Evolutionary conservation across 92 coral and sea anemone species (phyloP), one percentile per base, ranked within the genome.

Genomic region (Paramuricea clavata): DNA sequence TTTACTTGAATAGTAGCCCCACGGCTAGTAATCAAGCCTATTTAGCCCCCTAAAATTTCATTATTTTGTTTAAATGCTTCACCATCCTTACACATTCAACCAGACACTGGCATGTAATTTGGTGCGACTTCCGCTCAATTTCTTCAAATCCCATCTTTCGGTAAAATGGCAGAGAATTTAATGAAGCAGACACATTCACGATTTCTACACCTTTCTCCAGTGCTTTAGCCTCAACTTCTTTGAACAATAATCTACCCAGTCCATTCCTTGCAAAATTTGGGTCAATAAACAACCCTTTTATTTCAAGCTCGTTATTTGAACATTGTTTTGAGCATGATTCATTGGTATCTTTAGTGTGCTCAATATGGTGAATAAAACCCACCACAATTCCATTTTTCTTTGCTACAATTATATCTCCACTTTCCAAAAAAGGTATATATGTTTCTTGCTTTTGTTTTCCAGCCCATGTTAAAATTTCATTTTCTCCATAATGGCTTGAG

Each of bases 101-200:
- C 8, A 25, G 0, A 44, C 80, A 74, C 33, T 43, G 60, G 34
- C 80, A 74, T n/a, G 32, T 43, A 74, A 74, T 42, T 43, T 74
- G 59, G 33, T 44, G 60, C 17, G 61, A 13, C 59, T 74, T 23
- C 27, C 69, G 23, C n/a, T 17, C 60, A n/a, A 77, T 25, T 56
- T 77, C 83, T 11, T 27, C 3, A 50, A 95, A 95, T 2, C 97
- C 97, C 76, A 83, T 79, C 49, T 90, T 93, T 33, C 86, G 68
- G 89, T 95, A 95, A 82, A 95, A 95, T 65, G 92, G 73, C 52
- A 95, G 89, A 21, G 98, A 94, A 83, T 95, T 93, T 71, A 93
- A 74, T 10, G 98, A 74, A 22, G 98, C 92, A 19, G 81, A 83
- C 25, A 93, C 94, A 9, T 75, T 85, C 33, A 93, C 35, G 31